These are phyloP conservation scores for Alaudala cheleensis DNA, from an alignment of 2,113 vertebrate species.

Conservation along the genomic window DNA sequence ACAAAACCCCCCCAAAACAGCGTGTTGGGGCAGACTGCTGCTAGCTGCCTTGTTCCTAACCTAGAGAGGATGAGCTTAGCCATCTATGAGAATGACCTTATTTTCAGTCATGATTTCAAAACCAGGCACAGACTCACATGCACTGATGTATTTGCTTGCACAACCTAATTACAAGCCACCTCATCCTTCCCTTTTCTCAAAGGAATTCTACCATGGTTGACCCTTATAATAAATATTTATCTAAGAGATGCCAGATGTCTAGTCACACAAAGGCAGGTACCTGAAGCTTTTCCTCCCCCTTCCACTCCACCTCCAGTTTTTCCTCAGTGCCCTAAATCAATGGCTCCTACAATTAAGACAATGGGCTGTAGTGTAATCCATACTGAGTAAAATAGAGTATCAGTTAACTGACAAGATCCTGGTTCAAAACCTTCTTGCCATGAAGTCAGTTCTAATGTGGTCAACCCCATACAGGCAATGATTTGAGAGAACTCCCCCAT, in stretches of 20 bases:
- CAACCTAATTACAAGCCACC: not conserved
- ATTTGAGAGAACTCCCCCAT: not conserved
- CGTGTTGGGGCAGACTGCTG: not conserved
- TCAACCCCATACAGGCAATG: not conserved
- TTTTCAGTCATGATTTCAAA: not conserved
- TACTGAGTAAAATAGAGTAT: not conserved
- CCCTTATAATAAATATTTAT: not conserved
- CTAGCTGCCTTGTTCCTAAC: not conserved
- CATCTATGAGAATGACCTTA: not conserved
- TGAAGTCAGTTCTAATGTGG: not conserved
- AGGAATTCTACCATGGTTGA: not conserved
- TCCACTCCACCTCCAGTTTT: not conserved
- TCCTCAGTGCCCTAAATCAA: not conserved
- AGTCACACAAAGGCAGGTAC: not conserved
- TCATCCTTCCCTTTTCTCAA: not conserved
- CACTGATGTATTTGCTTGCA: not conserved
- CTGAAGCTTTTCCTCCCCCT: not conserved
- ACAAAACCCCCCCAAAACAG: not conserved
- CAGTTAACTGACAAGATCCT: not conserved
- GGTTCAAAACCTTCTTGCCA: not conserved
- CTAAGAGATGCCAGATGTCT: not conserved
- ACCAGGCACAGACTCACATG: not conserved
- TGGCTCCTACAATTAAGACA: not conserved
- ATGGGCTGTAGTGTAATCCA: not conserved
- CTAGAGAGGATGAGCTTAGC: not conserved